A percentile compares a stretch with the other conserved stretches of the same genome.
These are phyloP conservation scores for Octopus sinensis DNA, from an alignment of 1,140 invertebrate genomes.

Conservation along the genomic window DNA sequence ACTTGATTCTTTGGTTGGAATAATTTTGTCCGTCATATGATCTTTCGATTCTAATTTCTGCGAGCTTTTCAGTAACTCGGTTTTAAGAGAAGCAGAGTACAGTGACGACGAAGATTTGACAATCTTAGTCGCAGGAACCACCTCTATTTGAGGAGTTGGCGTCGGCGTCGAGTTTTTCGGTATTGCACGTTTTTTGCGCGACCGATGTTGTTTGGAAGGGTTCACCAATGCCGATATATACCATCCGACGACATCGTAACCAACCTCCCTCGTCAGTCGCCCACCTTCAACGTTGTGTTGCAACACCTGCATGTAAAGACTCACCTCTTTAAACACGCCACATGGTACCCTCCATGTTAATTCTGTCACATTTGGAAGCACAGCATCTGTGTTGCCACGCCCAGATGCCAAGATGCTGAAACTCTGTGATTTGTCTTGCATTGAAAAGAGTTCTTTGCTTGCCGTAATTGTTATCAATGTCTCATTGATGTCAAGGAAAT, in stretches of 20 bases:
- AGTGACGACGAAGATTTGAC: background rate
- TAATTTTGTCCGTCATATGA: too few relatives aligned
- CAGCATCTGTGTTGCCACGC: slow-evolving; percentile 22
- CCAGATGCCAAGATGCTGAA: slow-evolving; percentile 28
- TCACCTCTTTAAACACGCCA: slow-evolving; percentile 21
- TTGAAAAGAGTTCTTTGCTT: background rate
- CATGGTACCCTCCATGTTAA: slow-evolving; percentile 27
- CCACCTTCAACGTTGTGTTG: slow-evolving; percentile 32
- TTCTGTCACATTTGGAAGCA: slow-evolving; percentile 23
- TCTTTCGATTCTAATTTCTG: too few relatives aligned
- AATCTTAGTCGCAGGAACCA: slow-evolving; percentile 16
- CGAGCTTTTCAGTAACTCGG: too few relatives aligned
- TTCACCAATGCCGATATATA: slow-evolving; percentile 27
- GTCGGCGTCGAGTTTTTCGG: slow-evolving; percentile 11
- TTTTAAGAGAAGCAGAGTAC: too few relatives aligned
- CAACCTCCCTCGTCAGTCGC: slow-evolving; percentile 23
- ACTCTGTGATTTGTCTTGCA: background rate
- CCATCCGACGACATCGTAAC: slow-evolving; percentile 28
- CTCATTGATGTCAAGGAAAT: background rate
- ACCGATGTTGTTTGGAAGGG: background rate
- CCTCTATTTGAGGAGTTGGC: slow-evolving; percentile 19
- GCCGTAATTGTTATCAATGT: background rate
- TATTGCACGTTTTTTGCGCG: slow-evolving; percentile 12
- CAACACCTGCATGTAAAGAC: slow-evolving; percentile 25
- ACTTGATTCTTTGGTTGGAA: too few relatives aligned